Evolutionary conservation across 2,113 vertebrate species (phyloP), one percentile per base, ranked within the genome.

Genomic region (Henicopernis longicauda): DNA sequence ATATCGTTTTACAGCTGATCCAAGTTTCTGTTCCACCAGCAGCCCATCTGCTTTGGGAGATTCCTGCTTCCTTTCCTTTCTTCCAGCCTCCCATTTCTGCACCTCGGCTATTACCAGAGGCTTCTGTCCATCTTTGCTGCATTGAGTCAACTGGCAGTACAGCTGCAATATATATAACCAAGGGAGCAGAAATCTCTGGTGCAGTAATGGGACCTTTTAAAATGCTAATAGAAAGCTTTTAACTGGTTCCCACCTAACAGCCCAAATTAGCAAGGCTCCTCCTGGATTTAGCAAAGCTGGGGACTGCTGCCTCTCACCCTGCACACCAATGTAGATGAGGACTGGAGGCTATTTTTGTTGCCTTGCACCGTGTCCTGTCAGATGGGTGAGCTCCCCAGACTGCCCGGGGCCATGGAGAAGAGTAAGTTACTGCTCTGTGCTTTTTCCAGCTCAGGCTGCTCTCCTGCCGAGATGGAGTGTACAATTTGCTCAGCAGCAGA

Each of bases 401-500:
- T 77, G 40, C 49, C 36, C 44, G 49, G 62, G 50, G 49, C 52
- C 44, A 9, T 6, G 45, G 34, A 82, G 70, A 88, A 38, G 40
- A 61, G 44, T 44, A 54, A 52, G 66, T 27, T 82, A 49, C 45
- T 91, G 58, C 63, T 82, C 54, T 72, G 54, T 85, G 70, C 55
- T 66, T 91, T 85, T 65, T 77, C 65, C 66, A 95, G 76, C 74
- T 69, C 80, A 90, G 80, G 93, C 49, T 95, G 81, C 72, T 76
- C 59, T 78, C 83, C 92, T 95, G 92, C 95, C 83, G 86, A 73
- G 86, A 55, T 55, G 89, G 90, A 90, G 73, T 2, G 3, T 89
- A 77, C 86, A 61, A 73, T 86, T 97, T 96, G 89, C 95, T 97
- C 90, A 81, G 93, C 90, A 97, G 96, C 95, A 1, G 42, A 95